Evolutionary conservation across 2,888 invertebrate species (phyloP).

Genomic region (Drosophila pegasa): DNA sequence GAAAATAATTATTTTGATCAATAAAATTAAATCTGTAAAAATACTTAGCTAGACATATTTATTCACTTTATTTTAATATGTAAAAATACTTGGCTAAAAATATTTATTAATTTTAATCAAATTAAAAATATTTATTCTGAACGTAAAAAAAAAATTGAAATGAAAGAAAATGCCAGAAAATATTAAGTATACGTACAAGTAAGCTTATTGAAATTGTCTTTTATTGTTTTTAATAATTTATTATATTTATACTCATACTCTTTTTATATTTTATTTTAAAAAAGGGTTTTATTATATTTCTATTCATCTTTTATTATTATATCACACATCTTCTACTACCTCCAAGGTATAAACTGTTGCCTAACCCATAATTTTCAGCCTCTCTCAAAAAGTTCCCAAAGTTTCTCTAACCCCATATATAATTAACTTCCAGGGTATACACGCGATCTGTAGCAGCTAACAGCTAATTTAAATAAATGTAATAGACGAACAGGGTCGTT

Average conservation of each 20-base stretch:
- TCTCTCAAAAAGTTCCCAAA: not conserved
- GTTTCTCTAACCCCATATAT: not conserved
- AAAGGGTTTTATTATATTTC: no score
- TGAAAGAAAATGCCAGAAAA: not conserved
- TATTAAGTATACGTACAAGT: not conserved
- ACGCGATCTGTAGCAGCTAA: conserved; percentile 3
- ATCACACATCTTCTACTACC: not conserved
- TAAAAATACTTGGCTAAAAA: no score
- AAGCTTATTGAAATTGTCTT: not conserved
- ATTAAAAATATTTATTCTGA: no score
- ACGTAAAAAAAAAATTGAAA: no score
- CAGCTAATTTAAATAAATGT: conserved; percentile 23
- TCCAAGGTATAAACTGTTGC: not conserved
- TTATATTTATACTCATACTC: not conserved
- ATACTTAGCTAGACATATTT: no score
- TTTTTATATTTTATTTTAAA: no score
- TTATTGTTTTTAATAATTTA: not conserved
- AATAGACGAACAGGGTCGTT: conserved; percentile 40
- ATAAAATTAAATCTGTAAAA: not conserved
- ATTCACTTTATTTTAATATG: no score
- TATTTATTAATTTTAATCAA: no score
- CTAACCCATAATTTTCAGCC: not conserved
- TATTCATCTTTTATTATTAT: no score
- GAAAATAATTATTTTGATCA: no score
- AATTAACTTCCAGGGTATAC: conserved; percentile 4